Evolutionary conservation across 1,140 invertebrate species (phyloP), one percentile per base, ranked within the genome.

Genomic region (Pinna nobilis): DNA sequence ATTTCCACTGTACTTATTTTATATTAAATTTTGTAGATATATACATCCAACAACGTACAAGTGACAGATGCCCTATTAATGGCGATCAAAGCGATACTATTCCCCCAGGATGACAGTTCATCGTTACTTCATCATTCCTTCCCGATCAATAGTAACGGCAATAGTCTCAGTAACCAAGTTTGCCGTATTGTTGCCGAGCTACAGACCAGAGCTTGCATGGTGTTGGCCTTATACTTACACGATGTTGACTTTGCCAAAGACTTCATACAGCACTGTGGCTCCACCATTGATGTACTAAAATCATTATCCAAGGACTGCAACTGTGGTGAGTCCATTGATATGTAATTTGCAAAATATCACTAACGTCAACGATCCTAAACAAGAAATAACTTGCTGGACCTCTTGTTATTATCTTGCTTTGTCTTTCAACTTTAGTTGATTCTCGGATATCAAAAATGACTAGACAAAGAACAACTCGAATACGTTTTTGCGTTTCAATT

Each of bases 111-210:
- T 50, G 71, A 78, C 50, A 74, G 76, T 15, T 66, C 65, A 2
- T 85, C 84, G 1, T 75, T 80, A 4, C 61, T 88, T 5, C 78
- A 83, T 39, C 84, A 87, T 61, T 59, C 79, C 15, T 68, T 88
- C 9, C 82, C 84, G 33, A 59, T 81, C 13, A 72, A 57, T 44
- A 81, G 81, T 18, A 87, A 90, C 70, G 86, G 82, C 11, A 86
- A 83, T 68, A 76, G 75, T 23, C 77, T 88, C 44, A 66, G 76
- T 53, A 87, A 88, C 71, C 83, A 86, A 64, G 70, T 86, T 23
- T 87, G 85, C 63, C 78, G 89, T 18, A 82, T 90, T 18, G 70
- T 89, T 28, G 86, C 87, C 1, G 88, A 90, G 81, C 84, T 90
- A 33, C 72, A 86, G 70, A 87, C 88, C 6, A 74, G 88, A 25